Evolutionary conservation across 2,797 vertebrate genomes (phyloP), one percentile per base, ranked within the genome.

Genomic region (Arnoldichthys spilopterus): DNA sequence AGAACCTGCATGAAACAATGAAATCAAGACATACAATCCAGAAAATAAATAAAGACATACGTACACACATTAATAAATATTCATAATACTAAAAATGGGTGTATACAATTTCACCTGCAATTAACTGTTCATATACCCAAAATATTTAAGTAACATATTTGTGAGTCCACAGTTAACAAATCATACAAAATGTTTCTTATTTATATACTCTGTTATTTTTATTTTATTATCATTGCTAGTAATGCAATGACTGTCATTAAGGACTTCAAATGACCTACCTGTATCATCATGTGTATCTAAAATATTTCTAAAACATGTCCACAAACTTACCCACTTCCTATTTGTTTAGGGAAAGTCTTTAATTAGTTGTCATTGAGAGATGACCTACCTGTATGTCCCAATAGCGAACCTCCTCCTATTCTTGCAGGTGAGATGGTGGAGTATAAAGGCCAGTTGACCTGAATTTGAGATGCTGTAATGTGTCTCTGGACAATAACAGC

Each of bases 381-480:
- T 80, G 79, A 82, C 79, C 72, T 56, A 43, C 26, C 66, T 72
- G 70, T 78, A 73, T 71, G 73, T 49, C 53, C 66, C 32, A 32
- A 34, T 30, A 26, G 62, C 66, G 74, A 68, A 63, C 77, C 88
- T 72, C 88, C 91, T 81, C 90, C 92, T 73, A 64, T 70, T 80
- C 22, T 47, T 53, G 84, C 89, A 92, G 91, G 91, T 91, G 85
- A 83, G 76, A 54, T 75, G 32, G 53, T 8, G 11, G 59, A 76
- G 72, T 94, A 94, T 94, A 94, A 91, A 94, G 79, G 82, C 89
- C 72, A 86, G 81, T 61, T 72, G 68, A 87, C 34, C 69, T 54
- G 37, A 40, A 74, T 49, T n/a, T 54, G 79, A 81, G 80, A 90
- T 88, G 84, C 89, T 88, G 84, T 59, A 83, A 85, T 86, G 85